phyloP scores from a whole-genome alignment of 1,140 invertebrate genomes.

The Aphidius gifuensis region DNA sequence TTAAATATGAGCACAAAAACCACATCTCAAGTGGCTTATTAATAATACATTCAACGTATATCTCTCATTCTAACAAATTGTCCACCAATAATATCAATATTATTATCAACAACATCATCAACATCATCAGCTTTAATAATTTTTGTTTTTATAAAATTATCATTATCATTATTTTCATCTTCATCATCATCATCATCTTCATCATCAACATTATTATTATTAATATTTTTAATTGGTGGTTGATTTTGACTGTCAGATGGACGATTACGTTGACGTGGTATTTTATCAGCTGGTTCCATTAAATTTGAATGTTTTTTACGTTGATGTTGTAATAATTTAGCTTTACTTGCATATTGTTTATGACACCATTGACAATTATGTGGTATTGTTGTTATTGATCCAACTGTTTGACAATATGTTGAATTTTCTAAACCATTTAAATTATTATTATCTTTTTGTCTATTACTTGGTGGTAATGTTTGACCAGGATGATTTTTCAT shows the following conservation, averaged over 20 bases:
- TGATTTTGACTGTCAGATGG: constrained; percentile 39
- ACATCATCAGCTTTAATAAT: constrained; percentile 40
- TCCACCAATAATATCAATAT: constrained; percentile 28
- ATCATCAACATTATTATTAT: constrained; percentile 36
- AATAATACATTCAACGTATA: constrained; percentile 42
- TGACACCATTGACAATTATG: constrained; percentile 79
- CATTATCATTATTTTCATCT: constrained; percentile 25
- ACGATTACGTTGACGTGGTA: constrained; percentile 48
- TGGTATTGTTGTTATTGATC: constrained; percentile 70
- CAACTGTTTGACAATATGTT: constrained; percentile 69
- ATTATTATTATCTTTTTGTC: constrained; percentile 56
- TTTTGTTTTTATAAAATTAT: constrained; percentile 37
- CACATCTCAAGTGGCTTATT: too few relatives aligned
- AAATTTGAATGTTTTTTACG: constrained; percentile 67
- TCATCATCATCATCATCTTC: constrained; percentile 40
- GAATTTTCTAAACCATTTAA: constrained; percentile 58
- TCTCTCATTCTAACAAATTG: constrained; percentile 49
- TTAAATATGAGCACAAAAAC: too few relatives aligned
- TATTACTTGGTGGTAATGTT: constrained; percentile 64
- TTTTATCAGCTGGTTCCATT: constrained; percentile 51
- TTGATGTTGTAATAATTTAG: constrained; percentile 79
- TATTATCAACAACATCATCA: constrained; percentile 33
- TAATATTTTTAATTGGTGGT: constrained; percentile 28
- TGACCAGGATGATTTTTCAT: constrained; percentile 81
- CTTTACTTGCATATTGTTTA: constrained; percentile 80